Evolutionary conservation across 2,888 invertebrate genomes (phyloP), one percentile per base, ranked within the genome.

Genomic region (Dolichopus griseipennis): DNA sequence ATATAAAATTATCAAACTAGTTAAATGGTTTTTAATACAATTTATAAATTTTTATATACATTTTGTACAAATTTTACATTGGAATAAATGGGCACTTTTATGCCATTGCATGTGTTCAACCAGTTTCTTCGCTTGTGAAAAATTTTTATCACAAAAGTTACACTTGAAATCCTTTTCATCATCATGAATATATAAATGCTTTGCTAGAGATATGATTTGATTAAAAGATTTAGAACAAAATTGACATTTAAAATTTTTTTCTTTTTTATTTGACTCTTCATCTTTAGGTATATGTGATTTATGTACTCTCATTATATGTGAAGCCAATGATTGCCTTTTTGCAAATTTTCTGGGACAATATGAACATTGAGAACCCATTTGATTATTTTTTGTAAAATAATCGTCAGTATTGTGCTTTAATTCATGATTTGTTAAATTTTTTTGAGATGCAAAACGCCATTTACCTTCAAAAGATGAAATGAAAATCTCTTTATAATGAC

Each of bases 111-210:
- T 80, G 75, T 88, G 88, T 69, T 83, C 81, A 12, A 80, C 80
- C 0, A 87, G 76, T 72, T 86, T 86, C 66, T 87, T 85, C 1
- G 83, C 82, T 65, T 87, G 78, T 0, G 85, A 82, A 73, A 85
- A 88, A 1, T 81, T 81, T 73, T 86, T 87, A 1, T 83, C 78
- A 73, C 88, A 88, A 64, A 84, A 78, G 6, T 78, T 78, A 76
- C 89, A 89, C 66, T 81, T 79, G 70, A 82, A 83, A 0, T 83
- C 83, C 69, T 83, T 84, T 2, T 83, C 79, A n/a, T 82, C 77
- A 6, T 79, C 81, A 73, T 88, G 88, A 34, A 84, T 79, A 72
- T 84, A 84, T 66, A 83, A 73, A 72, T 86, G 86, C 18, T 84
- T 76, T 64, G 80, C 81, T 12, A 86, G 74, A 27, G 81, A 74